Percentiles rank a stretch among this genome's conserved stretches.
These are phyloP conservation scores for Nothocercus julius DNA, from an alignment of 2,113 vertebrate genomes.

Conservation along the genomic window DNA sequence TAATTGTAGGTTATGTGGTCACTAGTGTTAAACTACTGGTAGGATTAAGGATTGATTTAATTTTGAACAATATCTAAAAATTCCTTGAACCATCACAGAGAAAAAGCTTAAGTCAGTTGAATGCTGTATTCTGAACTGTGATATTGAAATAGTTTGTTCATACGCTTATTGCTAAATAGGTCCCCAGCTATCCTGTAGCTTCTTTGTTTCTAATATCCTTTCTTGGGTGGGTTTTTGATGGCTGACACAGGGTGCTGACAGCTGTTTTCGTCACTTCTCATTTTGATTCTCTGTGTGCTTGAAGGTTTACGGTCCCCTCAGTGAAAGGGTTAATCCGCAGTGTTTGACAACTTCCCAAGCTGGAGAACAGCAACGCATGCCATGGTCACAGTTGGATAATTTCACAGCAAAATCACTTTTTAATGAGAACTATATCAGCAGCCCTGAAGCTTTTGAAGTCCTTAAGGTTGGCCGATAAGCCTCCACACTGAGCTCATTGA, in stretches of 20 bases:
- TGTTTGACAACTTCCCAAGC: constrained; percentile 44
- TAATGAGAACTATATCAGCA: constrained; percentile 74
- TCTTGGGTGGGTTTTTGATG: not conserved
- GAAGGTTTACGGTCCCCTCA: not conserved
- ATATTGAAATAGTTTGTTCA: not conserved
- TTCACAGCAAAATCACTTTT: constrained; percentile 63
- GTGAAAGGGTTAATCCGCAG: constrained; percentile 9
- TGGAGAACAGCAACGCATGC: constrained; percentile 47
- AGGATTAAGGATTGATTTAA: not conserved
- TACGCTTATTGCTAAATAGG: not conserved
- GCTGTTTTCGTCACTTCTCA: not conserved
- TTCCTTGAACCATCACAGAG: not conserved
- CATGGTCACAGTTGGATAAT: constrained; percentile 63
- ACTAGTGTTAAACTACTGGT: not conserved
- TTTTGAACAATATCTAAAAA: not conserved
- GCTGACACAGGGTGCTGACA: not conserved
- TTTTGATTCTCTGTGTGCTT: not conserved
- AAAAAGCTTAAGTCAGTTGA: not conserved
- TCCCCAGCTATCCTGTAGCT: not conserved
- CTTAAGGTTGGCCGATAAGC: constrained; percentile 54
- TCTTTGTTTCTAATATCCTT: not conserved
- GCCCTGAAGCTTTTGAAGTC: constrained; percentile 70
- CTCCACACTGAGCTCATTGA: constrained; percentile 73
- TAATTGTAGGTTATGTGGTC: not conserved
- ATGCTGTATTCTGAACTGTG: not conserved